Percentiles rank a stretch among this genome's conserved stretches.
Evolutionary conservation across 2,797 vertebrate genomes (phyloP).

Genomic region (Sarcophilus harrisii): DNA sequence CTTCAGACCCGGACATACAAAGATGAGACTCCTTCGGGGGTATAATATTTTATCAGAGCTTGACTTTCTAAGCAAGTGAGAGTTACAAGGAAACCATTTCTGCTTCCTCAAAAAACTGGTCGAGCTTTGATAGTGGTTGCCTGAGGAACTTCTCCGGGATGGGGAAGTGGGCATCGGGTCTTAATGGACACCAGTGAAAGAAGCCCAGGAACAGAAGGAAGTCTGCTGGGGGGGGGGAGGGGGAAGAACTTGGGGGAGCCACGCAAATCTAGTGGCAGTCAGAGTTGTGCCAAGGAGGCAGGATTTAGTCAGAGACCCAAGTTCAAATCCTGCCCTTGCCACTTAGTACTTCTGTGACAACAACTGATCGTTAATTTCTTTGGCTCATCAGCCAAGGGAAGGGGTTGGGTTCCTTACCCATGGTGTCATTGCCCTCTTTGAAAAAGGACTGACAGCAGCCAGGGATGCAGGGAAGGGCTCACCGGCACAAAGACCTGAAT

Average conservation of each 20-base stretch:
- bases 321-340: background rate
- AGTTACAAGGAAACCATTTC: conserved; percentile 57
- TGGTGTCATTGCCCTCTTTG: background rate
- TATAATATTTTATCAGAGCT: conserved; percentile 33
- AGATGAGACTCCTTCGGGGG: conserved; percentile 33
- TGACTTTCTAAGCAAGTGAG: conserved; percentile 60
- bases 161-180: conserved; percentile 31
- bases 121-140: conserved; percentile 34
- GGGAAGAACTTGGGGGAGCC: background rate
- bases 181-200: conserved; percentile 50
- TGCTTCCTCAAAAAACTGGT: conserved; percentile 38
- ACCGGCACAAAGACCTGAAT: background rate
- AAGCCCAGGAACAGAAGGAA: conserved; percentile 16
- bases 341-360: background rate
- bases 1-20: conserved; percentile 10
- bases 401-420: background rate
- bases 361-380: background rate
- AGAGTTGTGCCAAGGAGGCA: background rate
- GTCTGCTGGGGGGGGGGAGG: conserved; percentile 35
- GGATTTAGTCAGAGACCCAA: background rate
- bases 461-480: background rate
- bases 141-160: conserved; percentile 45
- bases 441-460: background rate
- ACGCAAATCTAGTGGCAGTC: background rate
- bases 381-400: background rate